Evolutionary conservation across 2,797 vertebrate genomes (phyloP), one percentile per base, ranked within the genome.

Genomic region (Sebastes oblongus): DNA sequence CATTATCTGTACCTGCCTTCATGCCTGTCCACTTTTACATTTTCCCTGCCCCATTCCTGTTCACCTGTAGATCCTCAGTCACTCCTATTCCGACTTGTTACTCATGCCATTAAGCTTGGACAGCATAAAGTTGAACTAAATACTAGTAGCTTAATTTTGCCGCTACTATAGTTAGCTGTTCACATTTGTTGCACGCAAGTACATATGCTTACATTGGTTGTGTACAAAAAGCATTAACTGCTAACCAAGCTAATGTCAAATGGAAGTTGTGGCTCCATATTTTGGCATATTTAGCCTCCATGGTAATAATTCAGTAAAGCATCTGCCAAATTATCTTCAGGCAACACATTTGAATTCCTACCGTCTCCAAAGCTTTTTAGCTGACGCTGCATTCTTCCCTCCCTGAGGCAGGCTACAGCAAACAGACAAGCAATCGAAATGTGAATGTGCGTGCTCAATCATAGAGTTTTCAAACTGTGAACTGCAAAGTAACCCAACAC

Each of bases 381-480:
- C 58, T 75, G 67, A 66, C 52, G 55, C 20, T 61, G 55, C 66
- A 46, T 24, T 79, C 69, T 52, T 46, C 25, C 10, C 8, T 88
- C 52, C 32, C 59, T 70, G 36, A 2, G 6, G 56, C 50, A 62
- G 20, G 11, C 13, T 39, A 22, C 36, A 50, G 27, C 18, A 72
- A 78, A 74, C 27, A 77, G 22, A 74, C 42, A 74, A 60, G 25
- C 58, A 66, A 27, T 12, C 12, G 12, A 65, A 78, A 68, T 34
- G 73, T 55, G 56, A 73, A 75, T 65, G 52, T 84, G 6, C 27
- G 72, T 77, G 62, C 77, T 75, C 27, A 74, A 11, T 60, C 55
- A 22, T 4, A 30, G 62, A 81, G 72, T 81, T 80, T 86, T 74
- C 27, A 80, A 72, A 89, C 58, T 81, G 46, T 77, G 77, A 75